Base-by-base conservation (phyloP, 2,113 vertebrate genomes). In the Lepus americanus region DNA sequence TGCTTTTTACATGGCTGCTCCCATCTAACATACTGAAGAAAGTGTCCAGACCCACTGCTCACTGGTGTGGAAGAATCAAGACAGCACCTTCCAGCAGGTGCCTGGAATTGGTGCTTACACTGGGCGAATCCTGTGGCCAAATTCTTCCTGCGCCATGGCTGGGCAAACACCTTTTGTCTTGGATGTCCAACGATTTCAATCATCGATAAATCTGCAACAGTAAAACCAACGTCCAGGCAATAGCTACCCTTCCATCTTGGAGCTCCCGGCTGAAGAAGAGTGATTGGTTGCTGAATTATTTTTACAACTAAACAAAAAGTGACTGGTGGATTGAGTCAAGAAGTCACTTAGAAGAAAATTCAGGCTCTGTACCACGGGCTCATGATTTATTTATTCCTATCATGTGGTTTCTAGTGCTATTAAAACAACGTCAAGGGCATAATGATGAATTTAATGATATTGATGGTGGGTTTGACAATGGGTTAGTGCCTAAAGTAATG, bases 381-480 rank as follows among this genome's bases (percentile, higher is more conserved):
- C 3, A 2, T 85, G 84, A 93, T 74, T 78, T 94, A 96, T 97
- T 95, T 90, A 94, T 95, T 91, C 93, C 76, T 93, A 74, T 83
- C 76, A 85, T 31, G 33, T 59, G 55, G 72, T 85, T 93, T 25
- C 77, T 84, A 90, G 51, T 70, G 72, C 90, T 90, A 90, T 94
- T 96, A 96, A 93, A 96, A 97, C 63, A 92, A 96, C 93, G 80
- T 93, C 97, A 96, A 96, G 81, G 66, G 90, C 53, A 90, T 87
- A 89, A 80, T 88, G 92, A 96, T 78, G 67, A 84, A 93, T 88
- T 94, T 88, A 96, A 88, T 96, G 96, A 78, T 94, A 87, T 36
- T 79, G 79, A 92, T 63, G 39, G 82, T 90, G 69, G 63, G 81
- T 81, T 70, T 94, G 78, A 96, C 61, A 85, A 83, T 63, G 89